Evolutionary conservation across 2,888 invertebrate genomes (phyloP), one percentile per base, ranked within the genome.

Genomic region (Entomobrya proxima): DNA sequence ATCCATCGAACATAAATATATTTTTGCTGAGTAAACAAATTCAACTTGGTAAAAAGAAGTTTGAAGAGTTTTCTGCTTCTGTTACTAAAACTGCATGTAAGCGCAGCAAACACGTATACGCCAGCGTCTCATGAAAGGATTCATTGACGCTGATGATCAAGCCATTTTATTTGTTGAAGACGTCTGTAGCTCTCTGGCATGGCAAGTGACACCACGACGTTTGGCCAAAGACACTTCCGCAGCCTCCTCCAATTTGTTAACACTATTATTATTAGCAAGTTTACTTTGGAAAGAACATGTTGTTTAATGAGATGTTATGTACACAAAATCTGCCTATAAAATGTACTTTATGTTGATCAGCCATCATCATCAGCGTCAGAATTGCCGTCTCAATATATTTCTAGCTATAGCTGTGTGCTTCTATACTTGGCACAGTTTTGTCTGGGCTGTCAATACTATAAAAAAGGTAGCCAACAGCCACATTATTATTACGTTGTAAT

Each of bases 171-270:
- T 9, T 55, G 55, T 27, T 44, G 44, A 40, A 40, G 44, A 13
- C 27, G 27, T 24, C 9, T 55, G n/a, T 64, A 35, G 64, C 30
- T 64, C 13, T 44, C n/a, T 13, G 44, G n/a, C n/a, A n/a, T n/a
- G 47, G 30, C 1, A 74, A 74, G 52, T 74, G 50, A 52, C 74
- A 74, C 50, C 50, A 52, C 52, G 30, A 35, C 35, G 21, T 1
- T 35, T 37, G 24, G 27, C 55, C 76, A 76, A 76, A 69, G 67
- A 77, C 77, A 79, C 78, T 79, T 79, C 78, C 78, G 78, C 61
- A 67, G 78, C 47, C 78, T 79, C 78, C 78, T 79, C 61, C 78
- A 79, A 79, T 79, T 79, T 79, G 78, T 79, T 79, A 79, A 79
- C 78, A 67, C 61, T 61, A 50, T 67, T 67, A 67, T 67, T 67